phyloP scores from a whole-genome alignment of 53 echinoderm and acorn worm genomes.

The Crossaster papposus region DNA sequence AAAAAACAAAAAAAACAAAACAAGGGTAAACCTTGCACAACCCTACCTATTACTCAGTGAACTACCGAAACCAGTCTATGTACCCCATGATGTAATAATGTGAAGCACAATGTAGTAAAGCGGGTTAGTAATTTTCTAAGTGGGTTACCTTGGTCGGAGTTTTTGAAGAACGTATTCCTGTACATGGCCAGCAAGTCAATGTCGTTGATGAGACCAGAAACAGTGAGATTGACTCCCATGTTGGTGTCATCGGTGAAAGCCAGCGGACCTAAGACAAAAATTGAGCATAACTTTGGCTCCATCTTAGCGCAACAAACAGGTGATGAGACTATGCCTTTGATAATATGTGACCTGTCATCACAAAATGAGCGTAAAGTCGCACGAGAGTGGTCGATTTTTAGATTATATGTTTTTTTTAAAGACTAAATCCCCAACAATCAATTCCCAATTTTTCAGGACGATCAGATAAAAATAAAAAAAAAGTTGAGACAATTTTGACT shows the following conservation, averaged over 20 bases:
- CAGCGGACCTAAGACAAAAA: constrained; percentile 32
- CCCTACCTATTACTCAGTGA: neutral
- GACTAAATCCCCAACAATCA: too few relatives aligned
- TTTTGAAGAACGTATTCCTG: constrained; percentile 58
- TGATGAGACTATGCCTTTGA: too few relatives aligned
- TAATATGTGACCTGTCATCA: too few relatives aligned
- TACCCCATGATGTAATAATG: too few relatives aligned
- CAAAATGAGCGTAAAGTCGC: too few relatives aligned
- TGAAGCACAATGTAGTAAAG: too few relatives aligned
- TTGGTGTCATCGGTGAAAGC: constrained; percentile 30
- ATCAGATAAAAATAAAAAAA: too few relatives aligned
- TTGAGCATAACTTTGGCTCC: neutral
- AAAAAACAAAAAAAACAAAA: neutral
- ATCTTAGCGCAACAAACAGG: too few relatives aligned
- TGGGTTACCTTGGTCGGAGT: constrained; percentile 20
- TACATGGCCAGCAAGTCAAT: constrained; percentile 60
- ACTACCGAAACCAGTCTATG: neutral
- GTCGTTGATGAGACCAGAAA: constrained; percentile 57
- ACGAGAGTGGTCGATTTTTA: too few relatives aligned
- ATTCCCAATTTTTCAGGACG: too few relatives aligned
- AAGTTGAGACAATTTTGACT: too few relatives aligned
- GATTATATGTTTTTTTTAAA: too few relatives aligned
- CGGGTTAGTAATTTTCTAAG: neutral
- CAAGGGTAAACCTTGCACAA: neutral
- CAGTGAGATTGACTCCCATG: constrained; percentile 26